These are phyloP conservation scores for Albula glossodonta DNA, from an alignment of 2,113 vertebrate genomes.

Conservation along the genomic window DNA sequence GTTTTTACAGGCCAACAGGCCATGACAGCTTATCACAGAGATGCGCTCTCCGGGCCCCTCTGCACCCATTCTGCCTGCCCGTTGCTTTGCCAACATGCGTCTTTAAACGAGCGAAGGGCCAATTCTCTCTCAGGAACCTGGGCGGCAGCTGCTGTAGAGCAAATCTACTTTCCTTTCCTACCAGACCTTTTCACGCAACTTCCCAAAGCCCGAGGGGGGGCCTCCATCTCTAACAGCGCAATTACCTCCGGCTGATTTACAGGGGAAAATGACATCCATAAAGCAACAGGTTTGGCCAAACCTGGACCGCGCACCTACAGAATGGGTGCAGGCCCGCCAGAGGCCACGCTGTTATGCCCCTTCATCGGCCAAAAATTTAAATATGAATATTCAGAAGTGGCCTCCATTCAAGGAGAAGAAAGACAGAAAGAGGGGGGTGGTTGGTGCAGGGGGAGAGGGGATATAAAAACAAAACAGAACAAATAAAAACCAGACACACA, in stretches of 20 bases:
- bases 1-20: constrained; percentile 1
- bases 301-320: neutral
- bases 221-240: constrained; percentile 37
- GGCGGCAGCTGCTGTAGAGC: constrained; percentile 45
- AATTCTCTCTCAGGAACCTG: constrained; percentile 19
- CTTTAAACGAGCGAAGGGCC: constrained; percentile 2
- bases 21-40: constrained; percentile 18
- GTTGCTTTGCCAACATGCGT: neutral
- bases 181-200: constrained; percentile 27
- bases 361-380: neutral
- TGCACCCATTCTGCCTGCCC: neutral
- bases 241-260: constrained; percentile 39
- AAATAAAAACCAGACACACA: constrained; percentile 7
- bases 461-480: neutral
- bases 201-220: constrained; percentile 35
- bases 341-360: no score
- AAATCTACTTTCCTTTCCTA: constrained; percentile 43
- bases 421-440: neutral
- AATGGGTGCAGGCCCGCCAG: no score
- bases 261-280: constrained; percentile 31
- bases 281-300: constrained; percentile 10
- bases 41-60: neutral
- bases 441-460: no score
- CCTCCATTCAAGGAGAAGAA: neutral
- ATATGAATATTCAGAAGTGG: constrained; percentile 14